phyloP scores from a whole-genome alignment of 2,888 invertebrate species.

The Polietes domitor region DNA sequence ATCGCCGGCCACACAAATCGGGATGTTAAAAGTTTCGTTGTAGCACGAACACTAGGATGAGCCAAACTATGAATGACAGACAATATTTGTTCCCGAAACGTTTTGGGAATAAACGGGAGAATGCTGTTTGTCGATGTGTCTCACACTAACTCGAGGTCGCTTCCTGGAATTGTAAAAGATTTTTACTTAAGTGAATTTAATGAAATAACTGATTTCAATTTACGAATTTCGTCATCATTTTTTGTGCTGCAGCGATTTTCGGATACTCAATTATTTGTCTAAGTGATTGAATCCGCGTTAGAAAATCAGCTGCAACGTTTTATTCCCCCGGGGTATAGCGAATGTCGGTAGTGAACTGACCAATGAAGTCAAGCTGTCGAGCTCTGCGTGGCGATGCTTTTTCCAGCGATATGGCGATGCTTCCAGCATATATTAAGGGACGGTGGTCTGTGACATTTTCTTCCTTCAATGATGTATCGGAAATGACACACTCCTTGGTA shows the following conservation, averaged over 20 bases:
- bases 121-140: no score
- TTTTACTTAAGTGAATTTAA: background rate
- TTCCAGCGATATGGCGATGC: constrained; percentile 6
- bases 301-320: background rate
- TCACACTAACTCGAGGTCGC: background rate
- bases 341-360: constrained; percentile 68
- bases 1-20: constrained; percentile 44
- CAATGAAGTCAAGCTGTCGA: constrained; percentile 35
- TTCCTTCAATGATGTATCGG: no score
- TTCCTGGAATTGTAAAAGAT: no score
- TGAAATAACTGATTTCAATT: background rate
- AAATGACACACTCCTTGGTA: constrained; percentile 5
- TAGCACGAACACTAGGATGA: constrained; percentile 30
- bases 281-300: constrained; percentile 30
- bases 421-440: no score
- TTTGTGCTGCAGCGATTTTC: constrained; percentile 18
- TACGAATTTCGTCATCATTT: no score
- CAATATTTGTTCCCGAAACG: background rate
- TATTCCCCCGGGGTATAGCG: constrained; percentile 60
- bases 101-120: background rate
- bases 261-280: constrained; percentile 24
- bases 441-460: constrained; percentile 9
- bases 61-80: constrained; percentile 23
- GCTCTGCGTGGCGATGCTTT: no score
- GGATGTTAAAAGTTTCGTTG: constrained; percentile 4